Percentiles rank a stretch among this genome's conserved stretches.
Evolutionary conservation across 2,797 vertebrate genomes (phyloP).

Genomic region (Phoxinus dragarum): DNA sequence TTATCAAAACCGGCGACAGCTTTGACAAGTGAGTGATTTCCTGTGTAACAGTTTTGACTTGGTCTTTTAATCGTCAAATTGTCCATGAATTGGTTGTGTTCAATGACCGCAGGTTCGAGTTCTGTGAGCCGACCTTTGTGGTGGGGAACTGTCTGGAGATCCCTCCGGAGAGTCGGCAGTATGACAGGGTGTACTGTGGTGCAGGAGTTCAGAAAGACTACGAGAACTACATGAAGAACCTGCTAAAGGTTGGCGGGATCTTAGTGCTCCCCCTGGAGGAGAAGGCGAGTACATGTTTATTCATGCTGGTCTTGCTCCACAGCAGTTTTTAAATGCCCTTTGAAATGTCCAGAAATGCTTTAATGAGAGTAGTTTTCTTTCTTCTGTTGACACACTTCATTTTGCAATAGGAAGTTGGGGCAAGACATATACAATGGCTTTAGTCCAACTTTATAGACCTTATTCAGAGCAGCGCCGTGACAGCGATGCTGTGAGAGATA

Average conservation of each 20-base stretch:
- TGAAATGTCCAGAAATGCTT: not conserved
- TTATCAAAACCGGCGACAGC: slow-evolving; percentile 95
- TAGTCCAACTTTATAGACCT: not conserved
- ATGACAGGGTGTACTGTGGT: slow-evolving; percentile 95
- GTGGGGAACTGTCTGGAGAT: slow-evolving; percentile 95
- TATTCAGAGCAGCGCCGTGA: not conserved
- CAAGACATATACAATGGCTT: not conserved
- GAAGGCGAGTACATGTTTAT: slow-evolving; percentile 79
- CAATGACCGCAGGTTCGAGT: slow-evolving; percentile 87
- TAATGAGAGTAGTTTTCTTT: not conserved
- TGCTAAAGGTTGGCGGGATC: slow-evolving; percentile 93
- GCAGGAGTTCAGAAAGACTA: slow-evolving; percentile 95
- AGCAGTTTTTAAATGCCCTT: not conserved
- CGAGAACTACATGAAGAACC: slow-evolving; percentile 94
- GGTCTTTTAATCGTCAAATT: not conserved
- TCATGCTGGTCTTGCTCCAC: not conserved
- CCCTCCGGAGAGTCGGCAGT: slow-evolving; percentile 88
- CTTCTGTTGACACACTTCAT: not conserved
- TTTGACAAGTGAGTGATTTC: slow-evolving; percentile 89
- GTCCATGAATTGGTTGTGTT: not conserved
- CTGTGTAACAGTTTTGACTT: not conserved
- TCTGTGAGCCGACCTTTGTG: slow-evolving; percentile 95
- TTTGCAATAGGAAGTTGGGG: not conserved
- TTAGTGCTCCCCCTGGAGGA: slow-evolving; percentile 97
- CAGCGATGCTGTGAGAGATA: not conserved